Evolutionary conservation across 2,888 invertebrate species (phyloP), one percentile per base, ranked within the genome.

Genomic region (Conops quadrifasciatus): DNA sequence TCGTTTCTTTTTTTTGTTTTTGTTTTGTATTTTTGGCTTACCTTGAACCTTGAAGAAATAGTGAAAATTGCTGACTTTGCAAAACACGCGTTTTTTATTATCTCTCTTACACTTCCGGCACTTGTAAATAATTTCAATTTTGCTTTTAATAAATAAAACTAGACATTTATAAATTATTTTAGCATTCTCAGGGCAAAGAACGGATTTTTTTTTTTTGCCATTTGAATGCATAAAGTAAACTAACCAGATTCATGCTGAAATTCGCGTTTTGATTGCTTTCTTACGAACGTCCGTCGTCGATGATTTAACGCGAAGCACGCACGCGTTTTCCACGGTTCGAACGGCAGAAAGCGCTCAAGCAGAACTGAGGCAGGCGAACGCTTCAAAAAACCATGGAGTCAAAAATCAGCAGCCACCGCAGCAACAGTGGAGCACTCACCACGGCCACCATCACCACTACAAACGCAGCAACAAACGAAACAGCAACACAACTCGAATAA

Each of bases 331-430:
- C 76, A 77, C 77, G 76, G 77, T 75, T 79, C 80, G 80, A 80
- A 80, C 81, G 79, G 79, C 80, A 79, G 80, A 81, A 81, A 80
- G 79, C 79, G 80, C 80, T 81, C 80, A 81, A 81, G 78, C 80
- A 80, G 78, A 78, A 81, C 81, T 81, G 80, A 80, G 79, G 76
- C 76, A 75, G 75, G 75, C 77, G 73, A 75, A 72, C 74, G 74
- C 73, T 75, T 74, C 73, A 73, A 75, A 76, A 74, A 78, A 73
- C 76, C 76, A 75, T 75, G 74, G 73, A 74, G 77, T 75, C 76
- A 76, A 73, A 69, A 67, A 74, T 73, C 73, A 71, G 67, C 71
- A 72, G 74, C 75, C 73, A 72, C 72, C 67, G 62, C 70, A 72
- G 60, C 21, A 72, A 69, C 70, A 73, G 65, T 73, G 49, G 65